A percentile compares a stretch with the other conserved stretches of the same genome.
Evolutionary conservation across 2,113 vertebrate species (phyloP).

Genomic region (Emydocephalus ijimae): DNA sequence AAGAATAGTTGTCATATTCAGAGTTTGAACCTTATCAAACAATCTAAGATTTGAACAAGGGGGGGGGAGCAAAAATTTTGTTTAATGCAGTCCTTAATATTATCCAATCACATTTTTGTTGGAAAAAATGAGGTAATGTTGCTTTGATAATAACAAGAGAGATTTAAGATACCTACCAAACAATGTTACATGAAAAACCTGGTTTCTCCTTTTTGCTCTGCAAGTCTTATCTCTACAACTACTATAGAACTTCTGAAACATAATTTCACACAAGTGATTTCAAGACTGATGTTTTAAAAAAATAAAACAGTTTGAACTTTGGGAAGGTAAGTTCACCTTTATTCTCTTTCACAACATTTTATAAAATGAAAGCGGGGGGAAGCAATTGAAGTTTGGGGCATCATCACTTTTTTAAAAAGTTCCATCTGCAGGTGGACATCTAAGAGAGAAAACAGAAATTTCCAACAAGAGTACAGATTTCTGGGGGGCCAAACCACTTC

Average conservation of each 20-base stretch:
- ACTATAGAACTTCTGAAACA: background rate
- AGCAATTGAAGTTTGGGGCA: background rate
- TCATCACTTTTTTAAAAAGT: background rate
- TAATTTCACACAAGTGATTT: background rate
- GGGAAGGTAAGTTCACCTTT: background rate
- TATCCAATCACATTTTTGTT: background rate
- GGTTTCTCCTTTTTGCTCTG: background rate
- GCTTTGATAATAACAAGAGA: background rate
- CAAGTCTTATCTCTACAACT: background rate
- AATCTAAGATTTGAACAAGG: background rate
- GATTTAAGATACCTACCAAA: background rate
- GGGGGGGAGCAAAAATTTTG: background rate
- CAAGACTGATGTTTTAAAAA: background rate
- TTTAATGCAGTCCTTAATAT: background rate
- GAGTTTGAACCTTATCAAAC: background rate
- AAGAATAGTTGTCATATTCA: background rate
- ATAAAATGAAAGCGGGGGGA: background rate
- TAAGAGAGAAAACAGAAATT: background rate
- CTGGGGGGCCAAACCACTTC: too few relatives aligned
- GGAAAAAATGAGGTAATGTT: background rate
- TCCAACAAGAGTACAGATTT: background rate
- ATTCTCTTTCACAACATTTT: background rate
- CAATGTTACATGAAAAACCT: background rate
- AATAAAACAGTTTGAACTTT: background rate
- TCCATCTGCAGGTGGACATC: background rate